These are phyloP conservation scores for Phacellophora camtschatica DNA, from an alignment of 30 jellyfish, hydroid and myxozoan genomes.

Conservation along the genomic window DNA sequence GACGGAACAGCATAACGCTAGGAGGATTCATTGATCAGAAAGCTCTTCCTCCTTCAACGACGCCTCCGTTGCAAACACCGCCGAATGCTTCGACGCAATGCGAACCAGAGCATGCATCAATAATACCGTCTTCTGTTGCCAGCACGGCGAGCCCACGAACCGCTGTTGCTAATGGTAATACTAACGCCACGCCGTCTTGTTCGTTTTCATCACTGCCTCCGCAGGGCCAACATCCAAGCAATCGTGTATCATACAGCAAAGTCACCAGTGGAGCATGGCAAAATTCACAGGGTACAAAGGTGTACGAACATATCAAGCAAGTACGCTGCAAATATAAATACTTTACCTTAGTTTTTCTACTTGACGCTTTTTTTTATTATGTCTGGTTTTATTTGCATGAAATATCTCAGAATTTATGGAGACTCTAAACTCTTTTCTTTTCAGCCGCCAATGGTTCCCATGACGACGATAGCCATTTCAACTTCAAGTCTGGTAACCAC, in stretches of 20 bases:
- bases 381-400: too few species aligned
- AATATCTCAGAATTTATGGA: background rate
- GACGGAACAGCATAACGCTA: constrained; percentile 56
- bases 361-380: background rate
- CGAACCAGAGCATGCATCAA: constrained; percentile 18
- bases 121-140: constrained; percentile 43
- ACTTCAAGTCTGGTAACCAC: constrained; percentile 69
- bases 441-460: constrained; percentile 12
- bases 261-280: constrained; percentile 85
- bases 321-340: background rate
- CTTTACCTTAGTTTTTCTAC: too few species aligned
- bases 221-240: constrained; percentile 7
- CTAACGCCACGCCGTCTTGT: background rate
- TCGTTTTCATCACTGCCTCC: constrained; percentile 37
- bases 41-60: constrained; percentile 18
- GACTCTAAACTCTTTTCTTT: background rate
- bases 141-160: constrained; percentile 45
- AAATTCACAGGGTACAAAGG: constrained; percentile 10
- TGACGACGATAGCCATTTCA: constrained; percentile 61
- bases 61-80: constrained; percentile 23
- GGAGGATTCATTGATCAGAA: constrained; percentile 85
- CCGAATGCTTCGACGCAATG: constrained; percentile 10
- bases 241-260: constrained; percentile 75
- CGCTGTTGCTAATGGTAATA: background rate
- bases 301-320: background rate